Percentiles rank a stretch among this genome's conserved stretches.
These are phyloP conservation scores for Taxidea taxus DNA, from an alignment of 2,113 vertebrate genomes.

Conservation along the genomic window DNA sequence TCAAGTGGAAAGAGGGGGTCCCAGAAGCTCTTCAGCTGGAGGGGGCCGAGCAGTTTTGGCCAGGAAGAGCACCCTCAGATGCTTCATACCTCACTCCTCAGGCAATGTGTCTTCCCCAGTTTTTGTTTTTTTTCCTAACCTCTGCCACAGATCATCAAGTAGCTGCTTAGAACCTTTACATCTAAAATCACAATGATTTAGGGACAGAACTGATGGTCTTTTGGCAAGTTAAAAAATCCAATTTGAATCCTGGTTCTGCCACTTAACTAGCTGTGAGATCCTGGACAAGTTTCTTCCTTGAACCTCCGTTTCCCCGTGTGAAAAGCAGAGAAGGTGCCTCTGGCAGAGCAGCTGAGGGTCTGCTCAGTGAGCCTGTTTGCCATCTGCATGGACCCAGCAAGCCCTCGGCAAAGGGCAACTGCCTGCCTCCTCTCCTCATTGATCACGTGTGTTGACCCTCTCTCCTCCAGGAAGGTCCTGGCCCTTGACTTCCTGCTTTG, in stretches of 20 bases:
- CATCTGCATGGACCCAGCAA: not conserved
- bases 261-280: not conserved
- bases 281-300: not conserved
- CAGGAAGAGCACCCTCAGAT: not conserved
- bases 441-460: not conserved
- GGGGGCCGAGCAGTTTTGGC: not conserved
- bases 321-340: not conserved
- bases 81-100: not conserved
- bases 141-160: not conserved
- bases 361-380: not conserved
- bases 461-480: not conserved
- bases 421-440: too few species aligned
- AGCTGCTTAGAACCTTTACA: not conserved
- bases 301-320: not conserved
- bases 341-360: not conserved
- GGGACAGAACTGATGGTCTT: not conserved
- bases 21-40: not conserved
- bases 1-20: not conserved
- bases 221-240: not conserved
- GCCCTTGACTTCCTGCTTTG: not conserved
- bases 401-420: not conserved
- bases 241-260: not conserved
- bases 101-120: not conserved
- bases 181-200: not conserved
- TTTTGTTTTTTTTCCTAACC: not conserved